Conservation (phyloP, 2,888 invertebrate species). For the Pristionchus exspectatus region DNA sequence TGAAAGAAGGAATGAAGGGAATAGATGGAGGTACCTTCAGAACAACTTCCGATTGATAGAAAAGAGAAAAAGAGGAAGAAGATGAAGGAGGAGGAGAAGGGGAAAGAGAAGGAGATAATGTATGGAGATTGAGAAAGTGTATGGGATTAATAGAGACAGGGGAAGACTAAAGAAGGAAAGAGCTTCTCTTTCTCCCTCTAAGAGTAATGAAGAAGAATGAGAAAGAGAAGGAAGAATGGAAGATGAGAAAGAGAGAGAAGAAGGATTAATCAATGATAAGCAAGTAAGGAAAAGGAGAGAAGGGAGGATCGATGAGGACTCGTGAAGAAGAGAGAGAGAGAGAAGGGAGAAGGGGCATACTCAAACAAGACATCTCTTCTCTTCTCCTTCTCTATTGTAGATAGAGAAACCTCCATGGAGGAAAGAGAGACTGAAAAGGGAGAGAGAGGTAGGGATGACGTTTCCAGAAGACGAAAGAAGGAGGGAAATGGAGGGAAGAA, state of each 20-base stretch:
- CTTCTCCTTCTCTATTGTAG: slow-evolving; percentile 28
- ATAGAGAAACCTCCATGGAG: slow-evolving; percentile 1
- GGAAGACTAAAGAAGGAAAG: background rate
- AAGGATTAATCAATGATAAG: slow-evolving; percentile 51
- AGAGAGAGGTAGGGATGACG: slow-evolving; percentile 18
- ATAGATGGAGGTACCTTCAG: background rate
- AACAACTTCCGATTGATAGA: slow-evolving; percentile 35
- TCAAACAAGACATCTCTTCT: slow-evolving; percentile 15
- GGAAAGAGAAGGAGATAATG: slow-evolving; percentile 34
- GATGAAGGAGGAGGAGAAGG: slow-evolving; percentile 1
- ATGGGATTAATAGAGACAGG: background rate
- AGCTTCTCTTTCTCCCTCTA: background rate
- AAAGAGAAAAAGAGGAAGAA: slow-evolving; percentile 9
- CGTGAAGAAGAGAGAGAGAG: background rate
- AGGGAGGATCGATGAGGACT: slow-evolving; percentile 14
- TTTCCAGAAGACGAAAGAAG: background rate
- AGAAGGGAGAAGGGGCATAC: background rate
- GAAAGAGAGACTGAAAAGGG: background rate
- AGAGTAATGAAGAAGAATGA: slow-evolving; percentile 22
- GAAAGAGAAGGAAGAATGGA: slow-evolving; percentile 7
- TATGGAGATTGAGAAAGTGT: slow-evolving; percentile 42
- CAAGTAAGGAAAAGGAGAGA: slow-evolving; percentile 10
- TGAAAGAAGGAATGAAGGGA: background rate
- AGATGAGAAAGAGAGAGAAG: background rate
- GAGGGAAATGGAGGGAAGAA: background rate